Base-by-base conservation (phyloP, 2,888 invertebrate genomes). In the Ormyrus rosae region DNA sequence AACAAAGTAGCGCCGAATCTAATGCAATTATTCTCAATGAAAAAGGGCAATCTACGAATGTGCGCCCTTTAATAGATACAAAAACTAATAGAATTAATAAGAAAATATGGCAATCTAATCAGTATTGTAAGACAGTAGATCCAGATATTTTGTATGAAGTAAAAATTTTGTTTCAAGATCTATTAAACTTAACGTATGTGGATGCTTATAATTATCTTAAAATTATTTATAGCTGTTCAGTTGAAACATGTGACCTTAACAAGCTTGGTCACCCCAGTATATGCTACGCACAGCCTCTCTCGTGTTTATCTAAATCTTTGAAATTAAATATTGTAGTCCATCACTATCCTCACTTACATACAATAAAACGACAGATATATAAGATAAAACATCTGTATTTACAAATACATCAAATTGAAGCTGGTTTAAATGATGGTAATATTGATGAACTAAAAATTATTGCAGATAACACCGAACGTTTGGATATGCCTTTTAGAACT, bases 251-350 rank as follows among this genome's bases (percentile, higher is more conserved):
- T 19, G 19, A 61, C 19, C 6, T 34, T 19, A 10, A 19, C 1
- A 73, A 79, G 53, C 51, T 61, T 45, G 79, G 70, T 5, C 73
- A 79, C 63, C 74, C 79, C 4, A 48, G 7, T 13, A 58, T 45
- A 46, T 78, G 78, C 64, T 71, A 78, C 50, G 58, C n/a, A n/a
- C 11, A 71, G 11, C 71, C 56, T 46, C n/a, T 67, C 34, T 48
- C 67, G 6, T 84, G 84, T 73, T 60, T 73, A 70, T 83, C 84
- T 34, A 50, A 67, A 56, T 84, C 84, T 13, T 46, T 84, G 34
- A 67, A 67, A 34, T 8, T 51, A 51, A 51, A 19, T 45, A 34
- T 83, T 60, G 74, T 83, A 80, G 73, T 83, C 9, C 68, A 81
- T 55, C 84, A 84, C 80, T 84, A 82, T 74, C 67, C 78, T 82